These are phyloP conservation scores for Ooceraea biroi DNA, from an alignment of 1,140 invertebrate genomes.

Conservation along the genomic window DNA sequence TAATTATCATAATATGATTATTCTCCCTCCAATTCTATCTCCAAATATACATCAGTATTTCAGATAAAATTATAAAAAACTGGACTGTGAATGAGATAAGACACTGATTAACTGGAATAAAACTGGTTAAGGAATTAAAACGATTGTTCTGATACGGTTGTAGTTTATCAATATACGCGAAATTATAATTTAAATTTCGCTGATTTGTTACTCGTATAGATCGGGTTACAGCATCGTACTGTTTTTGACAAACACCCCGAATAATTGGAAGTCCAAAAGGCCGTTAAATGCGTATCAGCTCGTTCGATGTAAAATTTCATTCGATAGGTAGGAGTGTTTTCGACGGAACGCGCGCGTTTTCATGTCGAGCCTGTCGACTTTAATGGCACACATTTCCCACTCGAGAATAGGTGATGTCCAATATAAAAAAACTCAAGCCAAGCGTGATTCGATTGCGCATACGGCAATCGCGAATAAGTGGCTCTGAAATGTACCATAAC, in stretches of 20 bases:
- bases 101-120: not conserved
- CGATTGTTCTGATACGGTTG: conserved; percentile 33
- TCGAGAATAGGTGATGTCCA: conserved; percentile 14
- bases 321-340: conserved; percentile 49
- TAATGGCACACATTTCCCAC: conserved; percentile 53
- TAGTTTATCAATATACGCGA: conserved; percentile 25
- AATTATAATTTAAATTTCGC: conserved; percentile 42
- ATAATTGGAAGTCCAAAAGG: conserved; percentile 52
- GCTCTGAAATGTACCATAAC: not conserved
- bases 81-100: not conserved
- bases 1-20: no score
- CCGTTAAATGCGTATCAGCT: conserved; percentile 51
- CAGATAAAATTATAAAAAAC: not conserved
- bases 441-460: conserved; percentile 17
- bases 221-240: conserved; percentile 31
- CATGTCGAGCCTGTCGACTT: conserved; percentile 46
- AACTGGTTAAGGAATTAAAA: not conserved
- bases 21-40: no score
- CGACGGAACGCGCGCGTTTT: conserved; percentile 50
- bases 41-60: not conserved
- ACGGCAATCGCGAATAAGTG: conserved; percentile 9
- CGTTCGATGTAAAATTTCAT: conserved; percentile 34
- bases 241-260: conserved; percentile 44
- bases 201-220: conserved; percentile 46
- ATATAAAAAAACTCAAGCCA: conserved; percentile 39